Percentiles rank a stretch among this genome's conserved stretches.
phyloP scores from a whole-genome alignment of 2,888 invertebrate genomes.

The Chymomyza procnemis region DNA sequence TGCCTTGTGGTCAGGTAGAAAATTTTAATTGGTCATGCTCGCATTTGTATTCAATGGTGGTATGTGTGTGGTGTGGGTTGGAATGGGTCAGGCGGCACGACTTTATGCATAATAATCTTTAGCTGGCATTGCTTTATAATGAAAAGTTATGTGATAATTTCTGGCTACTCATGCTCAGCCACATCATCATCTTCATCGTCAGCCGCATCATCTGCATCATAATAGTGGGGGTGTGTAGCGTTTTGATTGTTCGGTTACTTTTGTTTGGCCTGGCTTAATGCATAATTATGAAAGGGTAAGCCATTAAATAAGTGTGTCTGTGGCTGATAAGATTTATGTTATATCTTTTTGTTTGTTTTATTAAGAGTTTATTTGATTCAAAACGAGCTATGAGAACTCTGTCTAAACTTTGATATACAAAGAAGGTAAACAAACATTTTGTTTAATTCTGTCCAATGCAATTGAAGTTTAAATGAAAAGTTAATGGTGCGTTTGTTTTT shows the following conservation, averaged over 20 bases:
- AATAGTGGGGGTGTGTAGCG: conserved; percentile 13
- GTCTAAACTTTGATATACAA: not conserved
- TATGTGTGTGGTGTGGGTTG: conserved; percentile 3
- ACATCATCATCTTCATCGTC: not conserved
- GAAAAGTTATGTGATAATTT: conserved; percentile 54
- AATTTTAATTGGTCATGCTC: conserved; percentile 57
- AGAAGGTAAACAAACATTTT: not conserved
- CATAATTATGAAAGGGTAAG: not conserved
- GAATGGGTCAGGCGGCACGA: not conserved
- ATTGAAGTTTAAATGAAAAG: not conserved
- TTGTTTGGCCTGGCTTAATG: conserved; percentile 30
- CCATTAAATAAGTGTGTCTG: not conserved
- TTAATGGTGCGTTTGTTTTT: no score
- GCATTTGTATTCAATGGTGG: conserved; percentile 6
- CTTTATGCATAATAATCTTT: conserved; percentile 35
- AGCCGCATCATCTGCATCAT: conserved; percentile 1
- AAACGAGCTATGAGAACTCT: not conserved
- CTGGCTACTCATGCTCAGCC: conserved; percentile 53
- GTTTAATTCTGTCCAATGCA: not conserved
- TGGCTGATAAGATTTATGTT: not conserved
- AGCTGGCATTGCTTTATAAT: conserved; percentile 28
- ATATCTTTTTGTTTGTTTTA: not conserved
- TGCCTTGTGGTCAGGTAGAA: conserved; percentile 53
- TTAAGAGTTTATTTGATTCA: not conserved
- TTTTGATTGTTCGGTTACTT: conserved; percentile 37